These are phyloP conservation scores for Parnassius smintheus DNA, from an alignment of 2,888 invertebrate genomes.

Conservation along the genomic window DNA sequence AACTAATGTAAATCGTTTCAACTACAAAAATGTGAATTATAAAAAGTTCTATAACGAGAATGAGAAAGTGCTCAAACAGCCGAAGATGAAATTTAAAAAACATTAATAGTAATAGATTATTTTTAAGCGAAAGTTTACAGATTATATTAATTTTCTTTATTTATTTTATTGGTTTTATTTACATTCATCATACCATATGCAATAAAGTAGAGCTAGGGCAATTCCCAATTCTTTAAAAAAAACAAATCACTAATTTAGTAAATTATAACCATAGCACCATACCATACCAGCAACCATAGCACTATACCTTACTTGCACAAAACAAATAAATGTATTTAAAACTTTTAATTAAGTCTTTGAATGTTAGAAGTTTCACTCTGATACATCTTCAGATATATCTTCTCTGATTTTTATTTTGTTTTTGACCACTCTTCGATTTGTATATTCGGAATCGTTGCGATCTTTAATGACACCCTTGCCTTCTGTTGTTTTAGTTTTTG, in stretches of 20 bases:
- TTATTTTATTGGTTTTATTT: slow-evolving; percentile 36
- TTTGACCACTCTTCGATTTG: slow-evolving; percentile 44
- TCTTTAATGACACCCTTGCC: slow-evolving; percentile 63
- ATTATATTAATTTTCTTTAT: slow-evolving; percentile 39
- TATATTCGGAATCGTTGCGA: slow-evolving; percentile 55
- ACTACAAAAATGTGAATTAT: slow-evolving; percentile 56
- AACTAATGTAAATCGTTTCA: slow-evolving; percentile 39
- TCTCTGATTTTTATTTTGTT: slow-evolving; percentile 66
- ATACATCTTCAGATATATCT: slow-evolving; percentile 65
- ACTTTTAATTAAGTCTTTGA: background rate
- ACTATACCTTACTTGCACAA: background rate
- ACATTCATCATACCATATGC: slow-evolving; percentile 27
- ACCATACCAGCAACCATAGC: slow-evolving; percentile 1
- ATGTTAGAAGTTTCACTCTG: slow-evolving; percentile 43
- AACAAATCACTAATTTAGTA: background rate
- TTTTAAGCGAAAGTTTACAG: slow-evolving; percentile 48
- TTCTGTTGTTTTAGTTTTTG: slow-evolving; percentile 47
- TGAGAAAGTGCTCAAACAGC: slow-evolving; percentile 50
- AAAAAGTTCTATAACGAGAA: slow-evolving; percentile 55
- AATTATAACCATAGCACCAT: background rate
- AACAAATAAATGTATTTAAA: background rate
- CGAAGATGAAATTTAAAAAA: slow-evolving; percentile 48
- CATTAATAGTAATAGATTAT: slow-evolving; percentile 23
- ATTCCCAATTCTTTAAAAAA: background rate
- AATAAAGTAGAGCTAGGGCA: slow-evolving; percentile 8